Evolutionary conservation across 1,140 invertebrate species (phyloP), one percentile per base, ranked within the genome.

Genomic region (Tetraneura akinire): DNA sequence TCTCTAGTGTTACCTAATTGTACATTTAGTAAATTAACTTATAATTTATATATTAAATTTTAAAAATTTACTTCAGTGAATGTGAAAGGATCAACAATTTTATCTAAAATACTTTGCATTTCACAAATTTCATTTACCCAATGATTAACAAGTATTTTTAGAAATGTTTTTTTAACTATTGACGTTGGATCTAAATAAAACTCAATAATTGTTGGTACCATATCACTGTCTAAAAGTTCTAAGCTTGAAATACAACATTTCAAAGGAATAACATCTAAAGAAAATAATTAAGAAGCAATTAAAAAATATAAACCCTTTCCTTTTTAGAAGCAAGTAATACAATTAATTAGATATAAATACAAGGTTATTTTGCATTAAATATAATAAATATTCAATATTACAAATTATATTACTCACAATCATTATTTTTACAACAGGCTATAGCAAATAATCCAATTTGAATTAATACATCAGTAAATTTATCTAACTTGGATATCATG

Each of bases 161-260:
- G 23, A 78, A 78, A 78, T 45, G 32, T 10, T 47, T 62, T 78
- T 29, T 78, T 78, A 47, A 45, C 55, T 26, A 42, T 6, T 78
- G 74, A 78, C 23, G 37, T 62, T 47, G 74, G 74, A 60, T 78
- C 74, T 47, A 78, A 78, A 78, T 78, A 78, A 78, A 78, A 78
- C 14, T 60, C 55, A 29, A 60, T 60, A 62, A 78, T 78, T 18
- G 74, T 55, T 10, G 74, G 74, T 78, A 78, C 74, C 26, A 78
- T 23, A 47, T 78, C 74, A 78, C 55, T 78, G 21, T 78, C 74
- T 29, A 78, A 62, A 18, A 78, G 37, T 42, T 78, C 74, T 14
- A 78, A 78, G 32, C 55, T 78, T 60, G 55, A 78, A 47, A 78
- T 45, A 78, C 74, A 78, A 26, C 37, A 78, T 78, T 78, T 78